Percentiles rank a stretch among this genome's conserved stretches.
phyloP scores from a whole-genome alignment of 1,140 invertebrate genomes.

The Zaprionus ghesquierei region DNA sequence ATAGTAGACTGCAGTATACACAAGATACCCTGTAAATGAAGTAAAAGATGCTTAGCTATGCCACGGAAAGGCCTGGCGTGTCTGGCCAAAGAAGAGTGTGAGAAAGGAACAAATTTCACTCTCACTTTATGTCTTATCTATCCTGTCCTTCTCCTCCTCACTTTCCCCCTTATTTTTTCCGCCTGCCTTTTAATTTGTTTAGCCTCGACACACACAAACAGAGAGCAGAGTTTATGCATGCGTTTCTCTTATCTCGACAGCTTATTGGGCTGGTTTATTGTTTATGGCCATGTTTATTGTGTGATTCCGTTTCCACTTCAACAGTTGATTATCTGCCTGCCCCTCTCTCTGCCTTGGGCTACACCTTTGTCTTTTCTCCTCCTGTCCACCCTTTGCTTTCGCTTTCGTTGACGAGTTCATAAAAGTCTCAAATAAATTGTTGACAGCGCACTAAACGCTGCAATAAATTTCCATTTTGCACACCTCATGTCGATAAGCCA shows the following conservation, averaged over 20 bases:
- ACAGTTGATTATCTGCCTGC: slow-evolving; percentile 63
- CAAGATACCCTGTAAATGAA: too few species aligned
- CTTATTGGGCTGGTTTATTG: slow-evolving; percentile 48
- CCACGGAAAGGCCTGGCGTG: too few species aligned
- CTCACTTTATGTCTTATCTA: too few species aligned
- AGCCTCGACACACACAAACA: background rate
- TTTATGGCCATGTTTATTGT: slow-evolving; percentile 58
- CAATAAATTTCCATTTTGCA: slow-evolving; percentile 57
- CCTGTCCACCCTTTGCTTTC: background rate
- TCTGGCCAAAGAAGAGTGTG: too few species aligned
- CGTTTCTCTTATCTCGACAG: slow-evolving; percentile 5
- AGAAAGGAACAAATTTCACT: too few species aligned
- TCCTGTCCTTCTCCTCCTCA: background rate
- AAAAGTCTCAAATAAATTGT: slow-evolving; percentile 61
- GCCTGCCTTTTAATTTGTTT: slow-evolving; percentile 21
- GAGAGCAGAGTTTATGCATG: background rate
- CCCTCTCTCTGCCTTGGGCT: slow-evolving; percentile 20
- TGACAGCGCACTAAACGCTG: slow-evolving; percentile 19
- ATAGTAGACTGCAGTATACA: too few species aligned
- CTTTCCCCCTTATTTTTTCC: slow-evolving; percentile 41
- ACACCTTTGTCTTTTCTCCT: background rate
- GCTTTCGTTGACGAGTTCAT: slow-evolving; percentile 14
- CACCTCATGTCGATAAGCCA: background rate
- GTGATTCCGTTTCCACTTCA: slow-evolving; percentile 39
- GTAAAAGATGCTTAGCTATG: too few species aligned